Base-by-base conservation (phyloP, 2,888 invertebrate species). In the Amphiduros pacificus region DNA sequence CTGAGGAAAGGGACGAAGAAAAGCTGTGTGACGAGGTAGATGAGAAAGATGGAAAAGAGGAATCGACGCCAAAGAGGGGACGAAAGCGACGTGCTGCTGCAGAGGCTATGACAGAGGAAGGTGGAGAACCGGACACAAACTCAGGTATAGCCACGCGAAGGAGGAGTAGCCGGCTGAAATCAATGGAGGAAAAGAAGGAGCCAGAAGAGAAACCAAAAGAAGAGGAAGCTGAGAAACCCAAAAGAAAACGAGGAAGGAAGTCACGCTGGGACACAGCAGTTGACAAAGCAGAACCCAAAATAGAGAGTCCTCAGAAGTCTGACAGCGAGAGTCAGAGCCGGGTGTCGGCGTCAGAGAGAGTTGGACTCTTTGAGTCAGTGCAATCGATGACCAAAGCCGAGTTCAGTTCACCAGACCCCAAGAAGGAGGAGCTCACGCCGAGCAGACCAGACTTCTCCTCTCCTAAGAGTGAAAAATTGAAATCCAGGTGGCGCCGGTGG, bases 401-500 rank as follows among this genome's bases (percentile, higher is more conserved):
- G 44, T 44, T 44, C 22, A 4, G n/a, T 5, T n/a, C 44, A 17
- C 44, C 44, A 20, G 20, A 44, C 6, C 44, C 44, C 6, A 44
- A 44, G 22, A 22, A 20, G 6, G 44, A 44, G 22, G n/a, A 20
- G 20, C n/a, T 22, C 4, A 28, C 61, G 3, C 41, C 56, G 6
- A 24, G 20, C 2, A 56, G 63, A 22, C 69, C 67, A 2, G n/a
- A n/a, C n/a, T n/a, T n/a, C n/a, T n/a, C n/a, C n/a, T n/a, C n/a
- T n/a, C n/a, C n/a, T n/a, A n/a, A n/a, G n/a, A n/a, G n/a, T n/a
- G 64, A 62, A 41, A 70, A 70, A 41, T 62, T 70, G 41, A 70
- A 70, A 41, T 70, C 70, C 2, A 61, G 70, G n/a, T 70, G 70
- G 70, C 51, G 68, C 9, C 61, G 69, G 20, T 67, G 65, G 64